Evolutionary conservation across 2,888 invertebrate genomes (phyloP).

Genomic region (Dorcus hopei): DNA sequence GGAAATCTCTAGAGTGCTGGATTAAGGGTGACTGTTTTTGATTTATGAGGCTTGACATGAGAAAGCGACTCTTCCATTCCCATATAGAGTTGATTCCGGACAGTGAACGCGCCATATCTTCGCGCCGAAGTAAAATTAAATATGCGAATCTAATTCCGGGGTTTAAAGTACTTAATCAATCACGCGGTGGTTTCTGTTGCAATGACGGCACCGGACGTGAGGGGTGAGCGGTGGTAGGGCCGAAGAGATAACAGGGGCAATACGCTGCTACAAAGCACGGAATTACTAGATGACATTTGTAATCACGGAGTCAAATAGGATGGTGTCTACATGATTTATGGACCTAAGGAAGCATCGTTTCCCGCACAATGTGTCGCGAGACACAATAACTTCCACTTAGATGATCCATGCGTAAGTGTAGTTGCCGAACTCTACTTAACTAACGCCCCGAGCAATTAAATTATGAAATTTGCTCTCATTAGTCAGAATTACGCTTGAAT

Average conservation of each 20-base stretch:
- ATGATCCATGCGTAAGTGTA: constrained; percentile 31
- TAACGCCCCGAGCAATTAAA: constrained; percentile 40
- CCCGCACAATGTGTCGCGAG: constrained; percentile 34
- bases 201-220: constrained; percentile 21
- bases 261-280: constrained; percentile 34
- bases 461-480: constrained; percentile 47
- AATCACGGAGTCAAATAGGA: constrained; percentile 44
- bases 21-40: constrained; percentile 48
- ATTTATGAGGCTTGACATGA: constrained; percentile 45
- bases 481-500: constrained; percentile 39
- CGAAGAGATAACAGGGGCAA: constrained; percentile 26
- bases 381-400: constrained; percentile 40
- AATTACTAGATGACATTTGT: constrained; percentile 43
- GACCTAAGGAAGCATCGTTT: constrained; percentile 38
- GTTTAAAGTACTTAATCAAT: constrained; percentile 49
- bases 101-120: constrained; percentile 30
- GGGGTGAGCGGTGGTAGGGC: constrained; percentile 13
- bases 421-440: constrained; percentile 24
- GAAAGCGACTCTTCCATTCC: constrained; percentile 39
- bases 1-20: constrained; percentile 41
- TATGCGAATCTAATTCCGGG: constrained; percentile 49
- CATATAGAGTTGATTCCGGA: constrained; percentile 30
- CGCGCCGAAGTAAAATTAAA: constrained; percentile 44
- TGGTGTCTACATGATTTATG: constrained; percentile 44
- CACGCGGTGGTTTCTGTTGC: constrained; percentile 34